Percentiles rank a stretch among this genome's conserved stretches.
These are phyloP conservation scores for Verasper variegatus DNA, from an alignment of 2,113 vertebrate genomes.

Conservation along the genomic window DNA sequence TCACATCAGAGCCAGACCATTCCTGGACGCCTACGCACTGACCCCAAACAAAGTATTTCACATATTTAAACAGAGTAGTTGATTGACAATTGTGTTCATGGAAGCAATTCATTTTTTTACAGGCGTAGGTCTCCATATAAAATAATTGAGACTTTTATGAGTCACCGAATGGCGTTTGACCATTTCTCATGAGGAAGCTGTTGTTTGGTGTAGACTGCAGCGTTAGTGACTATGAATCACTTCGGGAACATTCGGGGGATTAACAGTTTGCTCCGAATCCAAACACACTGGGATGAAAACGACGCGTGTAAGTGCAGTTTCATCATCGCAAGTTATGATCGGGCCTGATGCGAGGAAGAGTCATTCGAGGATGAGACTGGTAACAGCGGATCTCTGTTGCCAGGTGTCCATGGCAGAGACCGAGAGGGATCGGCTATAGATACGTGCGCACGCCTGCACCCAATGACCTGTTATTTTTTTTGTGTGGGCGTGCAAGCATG, in stretches of 20 bases:
- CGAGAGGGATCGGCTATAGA: slow-evolving; percentile 52
- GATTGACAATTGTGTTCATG: slow-evolving; percentile 61
- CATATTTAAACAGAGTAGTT: slow-evolving; percentile 56
- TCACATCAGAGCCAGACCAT: slow-evolving; percentile 65
- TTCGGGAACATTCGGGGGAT: slow-evolving; percentile 1
- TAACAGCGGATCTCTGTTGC: slow-evolving; percentile 54
- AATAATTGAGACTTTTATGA: slow-evolving; percentile 23
- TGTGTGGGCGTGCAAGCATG: slow-evolving; percentile 9
- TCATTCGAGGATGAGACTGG: slow-evolving; percentile 33
- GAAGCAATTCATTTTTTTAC: slow-evolving; percentile 46
- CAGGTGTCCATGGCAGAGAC: slow-evolving; percentile 57
- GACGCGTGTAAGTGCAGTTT: neutral
- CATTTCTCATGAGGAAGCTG: slow-evolving; percentile 29
- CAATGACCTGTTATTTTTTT: slow-evolving; percentile 50
- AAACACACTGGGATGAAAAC: slow-evolving; percentile 1
- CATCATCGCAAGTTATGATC: slow-evolving; percentile 8
- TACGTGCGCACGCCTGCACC: slow-evolving; percentile 51
- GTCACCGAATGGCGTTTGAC: neutral
- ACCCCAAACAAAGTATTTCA: slow-evolving; percentile 67
- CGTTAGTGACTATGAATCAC: slow-evolving; percentile 9
- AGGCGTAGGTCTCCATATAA: slow-evolving; percentile 11
- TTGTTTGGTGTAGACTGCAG: slow-evolving; percentile 28
- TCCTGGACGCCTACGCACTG: slow-evolving; percentile 65
- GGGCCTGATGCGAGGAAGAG: neutral
- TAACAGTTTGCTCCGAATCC: slow-evolving; percentile 12